Evolutionary conservation across 2,113 vertebrate genomes (phyloP), one percentile per base, ranked within the genome.

Genomic region (Salvelinus sp.): DNA sequence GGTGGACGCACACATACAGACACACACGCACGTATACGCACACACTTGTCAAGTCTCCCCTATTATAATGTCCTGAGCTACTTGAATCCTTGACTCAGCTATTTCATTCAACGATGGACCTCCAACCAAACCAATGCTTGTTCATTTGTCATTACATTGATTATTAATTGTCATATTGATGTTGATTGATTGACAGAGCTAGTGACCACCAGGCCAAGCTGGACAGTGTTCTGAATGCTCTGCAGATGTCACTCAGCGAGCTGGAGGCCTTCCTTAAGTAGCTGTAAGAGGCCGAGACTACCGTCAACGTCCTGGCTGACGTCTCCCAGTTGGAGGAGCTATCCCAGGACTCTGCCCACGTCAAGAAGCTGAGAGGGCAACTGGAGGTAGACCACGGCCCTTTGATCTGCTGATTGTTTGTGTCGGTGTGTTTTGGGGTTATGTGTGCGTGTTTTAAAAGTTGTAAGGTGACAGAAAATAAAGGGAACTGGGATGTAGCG

Each of bases 231-330:
- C 86, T 97, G 79, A 96, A 93, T 88, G 87, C 80, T 0, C 88
- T 97, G 10, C 96, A 99, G 91, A 80, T 89, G 79, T 96, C 94
- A 44, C 94, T 96, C 67, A 90, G 91, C 83, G 96, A 99, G 85
- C 90, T 98, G 77, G 98, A 99, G 86, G 91, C 89, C 81, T 97
- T 98, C 78, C 91, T 97, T 3, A 96, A 96, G 85, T 99, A 97
- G 98, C 91, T 98, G 48, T 96, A 97, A 78, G 97, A 98, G 89
- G 96, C 96, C 0, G 97, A 99, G 89, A 94, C 96, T 0, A 96
- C 96, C 0, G 88, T 94, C 64, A 98, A 97, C 20, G 94, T 97
- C 72, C 92, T 99, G 70, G 92, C 92, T 0, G 95, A 97, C 30
- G 95, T 96, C 75, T 95, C 95, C 4, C 93, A 96, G 82, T 93